Conservation (phyloP, 2,113 vertebrate genomes). For the Psettodes erumei region DNA sequence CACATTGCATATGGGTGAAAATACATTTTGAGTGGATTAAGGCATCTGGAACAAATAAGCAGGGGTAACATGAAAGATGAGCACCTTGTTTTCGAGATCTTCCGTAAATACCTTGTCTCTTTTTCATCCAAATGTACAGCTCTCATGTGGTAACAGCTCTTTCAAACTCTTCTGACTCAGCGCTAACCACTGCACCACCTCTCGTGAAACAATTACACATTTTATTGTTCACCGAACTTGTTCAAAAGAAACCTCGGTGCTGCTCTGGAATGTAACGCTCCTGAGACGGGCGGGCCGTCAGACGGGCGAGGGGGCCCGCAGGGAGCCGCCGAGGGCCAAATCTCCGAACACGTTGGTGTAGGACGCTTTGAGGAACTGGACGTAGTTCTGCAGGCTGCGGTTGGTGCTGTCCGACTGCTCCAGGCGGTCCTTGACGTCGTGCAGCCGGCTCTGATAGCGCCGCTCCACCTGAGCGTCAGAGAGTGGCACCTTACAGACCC, state of each 20-base stretch:
- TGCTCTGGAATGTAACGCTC: not conserved
- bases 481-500: not conserved
- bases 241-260: no score
- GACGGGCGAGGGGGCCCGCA: slow-evolving; percentile 81
- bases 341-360: slow-evolving; percentile 93
- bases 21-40: not conserved
- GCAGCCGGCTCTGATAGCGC: slow-evolving; percentile 87
- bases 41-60: not conserved
- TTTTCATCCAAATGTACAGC: no score
- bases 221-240: no score
- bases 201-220: no score
- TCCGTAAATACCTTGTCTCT: no score
- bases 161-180: no score
- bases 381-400: slow-evolving; percentile 94
- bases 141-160: no score
- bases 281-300: slow-evolving; percentile 46
- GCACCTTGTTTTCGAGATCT: not conserved
- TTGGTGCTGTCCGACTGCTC: slow-evolving; percentile 95
- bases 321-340: slow-evolving; percentile 79
- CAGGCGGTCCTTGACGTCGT: slow-evolving; percentile 91
- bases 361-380: slow-evolving; percentile 95
- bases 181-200: no score
- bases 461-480: slow-evolving; percentile 83
- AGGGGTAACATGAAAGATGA: not conserved
- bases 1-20: not conserved